These are phyloP conservation scores for Mythimna pallens DNA, from an alignment of 2,888 invertebrate species.

Conservation along the genomic window DNA sequence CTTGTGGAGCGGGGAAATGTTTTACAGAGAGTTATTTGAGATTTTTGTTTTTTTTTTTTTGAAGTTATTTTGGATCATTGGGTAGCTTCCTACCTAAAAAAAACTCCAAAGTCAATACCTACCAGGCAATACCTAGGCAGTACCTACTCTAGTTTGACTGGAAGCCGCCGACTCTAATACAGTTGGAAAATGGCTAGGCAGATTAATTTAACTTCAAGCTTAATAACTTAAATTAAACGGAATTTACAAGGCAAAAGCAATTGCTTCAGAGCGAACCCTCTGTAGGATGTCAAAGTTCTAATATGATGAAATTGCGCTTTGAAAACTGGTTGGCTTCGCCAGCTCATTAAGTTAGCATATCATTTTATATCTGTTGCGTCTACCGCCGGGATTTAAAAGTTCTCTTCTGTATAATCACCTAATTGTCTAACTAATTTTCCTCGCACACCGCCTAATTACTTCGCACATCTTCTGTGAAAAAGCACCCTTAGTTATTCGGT, in stretches of 20 bases:
- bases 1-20: background rate
- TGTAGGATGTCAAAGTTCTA: slow-evolving; percentile 35
- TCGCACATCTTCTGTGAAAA: too few relatives aligned
- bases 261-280: slow-evolving; percentile 12
- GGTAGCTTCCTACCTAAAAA: too few relatives aligned
- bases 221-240: slow-evolving; percentile 40
- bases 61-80: too few relatives aligned
- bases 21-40: background rate
- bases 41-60: background rate
- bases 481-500: too few relatives aligned
- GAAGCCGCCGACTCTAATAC: too few relatives aligned
- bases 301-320: slow-evolving; percentile 63
- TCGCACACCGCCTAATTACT: too few relatives aligned
- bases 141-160: too few relatives aligned
- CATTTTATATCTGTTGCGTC: slow-evolving; percentile 1
- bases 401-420: background rate
- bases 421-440: too few relatives aligned
- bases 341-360: slow-evolving; percentile 23
- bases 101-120: too few relatives aligned
- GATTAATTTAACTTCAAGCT: background rate
- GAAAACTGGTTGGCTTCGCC: slow-evolving; percentile 42
- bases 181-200: too few relatives aligned
- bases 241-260: slow-evolving; percentile 18
- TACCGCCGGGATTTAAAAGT: background rate
- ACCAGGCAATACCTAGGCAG: too few relatives aligned